These are phyloP conservation scores for Myotis lucifugus DNA, from an alignment of 2,113 vertebrate genomes.

Conservation along the genomic window DNA sequence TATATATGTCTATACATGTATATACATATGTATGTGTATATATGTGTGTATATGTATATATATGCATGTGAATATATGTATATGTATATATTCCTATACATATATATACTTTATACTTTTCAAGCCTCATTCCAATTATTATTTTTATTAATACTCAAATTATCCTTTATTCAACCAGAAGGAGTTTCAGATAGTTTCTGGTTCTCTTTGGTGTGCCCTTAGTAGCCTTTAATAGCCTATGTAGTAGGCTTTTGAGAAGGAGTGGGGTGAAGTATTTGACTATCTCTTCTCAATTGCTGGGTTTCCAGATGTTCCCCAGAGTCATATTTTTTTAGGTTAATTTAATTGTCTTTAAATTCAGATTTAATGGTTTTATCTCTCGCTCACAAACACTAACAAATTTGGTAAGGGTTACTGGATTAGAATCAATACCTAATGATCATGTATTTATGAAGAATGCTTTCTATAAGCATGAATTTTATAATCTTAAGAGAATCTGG, in stretches of 20 bases:
- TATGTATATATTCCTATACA: not conserved
- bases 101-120: not conserved
- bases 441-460: not conserved
- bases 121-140: not conserved
- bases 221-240: not conserved
- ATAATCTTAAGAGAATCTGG: not conserved
- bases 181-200: not conserved
- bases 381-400: not conserved
- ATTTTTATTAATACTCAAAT: not conserved
- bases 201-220: not conserved
- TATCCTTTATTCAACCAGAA: not conserved
- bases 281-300: not conserved
- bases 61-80: not conserved
- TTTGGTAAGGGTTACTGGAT: not conserved
- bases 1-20: not conserved
- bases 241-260: not conserved
- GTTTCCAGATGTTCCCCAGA: not conserved
- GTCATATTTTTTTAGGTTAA: not conserved
- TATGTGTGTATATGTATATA: not conserved
- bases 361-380: not conserved
- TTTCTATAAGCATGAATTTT: not conserved
- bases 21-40: not conserved
- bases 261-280: not conserved
- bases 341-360: constrained; percentile 35
- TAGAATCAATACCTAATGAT: not conserved